phyloP scores from a whole-genome alignment of 1,140 invertebrate genomes.

The Oscheius sp. region DNA sequence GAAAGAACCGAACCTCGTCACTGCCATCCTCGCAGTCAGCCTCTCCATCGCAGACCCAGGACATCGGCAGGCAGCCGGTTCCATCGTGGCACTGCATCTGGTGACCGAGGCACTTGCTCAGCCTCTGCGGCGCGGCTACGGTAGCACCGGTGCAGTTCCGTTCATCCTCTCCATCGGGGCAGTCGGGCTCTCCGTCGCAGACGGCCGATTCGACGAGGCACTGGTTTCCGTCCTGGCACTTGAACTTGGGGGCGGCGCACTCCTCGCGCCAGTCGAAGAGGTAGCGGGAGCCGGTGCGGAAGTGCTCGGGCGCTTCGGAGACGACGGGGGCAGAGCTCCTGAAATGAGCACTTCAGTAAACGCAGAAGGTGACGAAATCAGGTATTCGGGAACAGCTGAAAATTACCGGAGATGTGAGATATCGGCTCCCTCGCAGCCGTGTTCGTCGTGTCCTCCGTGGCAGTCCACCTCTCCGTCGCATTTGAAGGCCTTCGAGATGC shows the following conservation, averaged over 20 bases:
- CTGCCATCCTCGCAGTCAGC: conserved; percentile 23
- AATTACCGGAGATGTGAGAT: background rate
- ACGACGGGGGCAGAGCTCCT: background rate
- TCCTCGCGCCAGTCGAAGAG: too few species aligned
- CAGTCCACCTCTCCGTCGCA: conserved; percentile 34
- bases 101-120: background rate
- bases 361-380: too few species aligned
- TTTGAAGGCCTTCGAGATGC: conserved; percentile 18
- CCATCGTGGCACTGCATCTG: background rate
- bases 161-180: conserved; percentile 30
- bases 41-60: conserved; percentile 25
- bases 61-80: conserved; percentile 20
- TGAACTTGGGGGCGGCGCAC: background rate
- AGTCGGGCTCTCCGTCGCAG: conserved; percentile 20
- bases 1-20: conserved; percentile 27
- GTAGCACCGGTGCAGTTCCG: background rate
- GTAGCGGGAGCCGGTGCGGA: too few species aligned
- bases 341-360: background rate
- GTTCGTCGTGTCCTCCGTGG: conserved; percentile 5
- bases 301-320: background rate
- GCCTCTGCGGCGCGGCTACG: background rate
- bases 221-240: background rate
- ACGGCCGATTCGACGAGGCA: background rate
- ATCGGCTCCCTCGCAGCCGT: background rate
- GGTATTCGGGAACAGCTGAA: background rate